phyloP scores from a whole-genome alignment of 2,797 vertebrate genomes.

The Florisuga fusca region DNA sequence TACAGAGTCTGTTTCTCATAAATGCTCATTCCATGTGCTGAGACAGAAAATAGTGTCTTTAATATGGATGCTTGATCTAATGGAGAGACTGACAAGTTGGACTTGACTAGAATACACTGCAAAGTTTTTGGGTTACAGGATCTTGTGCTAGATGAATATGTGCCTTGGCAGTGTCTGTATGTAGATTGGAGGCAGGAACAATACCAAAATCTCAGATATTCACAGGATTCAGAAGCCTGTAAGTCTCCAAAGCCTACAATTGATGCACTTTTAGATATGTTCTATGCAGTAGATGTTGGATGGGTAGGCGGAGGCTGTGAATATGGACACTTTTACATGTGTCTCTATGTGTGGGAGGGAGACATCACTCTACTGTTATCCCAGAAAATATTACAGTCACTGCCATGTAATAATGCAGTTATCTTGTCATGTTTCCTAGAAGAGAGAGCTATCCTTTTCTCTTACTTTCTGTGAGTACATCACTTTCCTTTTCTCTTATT shows the following conservation, averaged over 20 bases:
- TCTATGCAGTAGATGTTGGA: fast-evolving
- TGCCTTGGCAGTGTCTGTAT: not conserved
- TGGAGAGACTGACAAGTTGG: not conserved
- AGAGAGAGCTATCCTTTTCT: not conserved
- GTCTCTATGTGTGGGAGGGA: not conserved
- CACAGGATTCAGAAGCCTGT: not conserved
- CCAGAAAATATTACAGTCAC: not conserved
- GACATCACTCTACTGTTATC: not conserved
- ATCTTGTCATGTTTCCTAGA: not conserved
- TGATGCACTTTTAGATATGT: not conserved
- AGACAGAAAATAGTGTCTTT: not conserved
- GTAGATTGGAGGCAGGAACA: not conserved
- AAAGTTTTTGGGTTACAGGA: not conserved
- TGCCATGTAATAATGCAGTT: not conserved
- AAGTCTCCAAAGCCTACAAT: not conserved
- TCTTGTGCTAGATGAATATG: not conserved
- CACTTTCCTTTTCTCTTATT: not conserved
- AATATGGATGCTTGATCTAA: not conserved
- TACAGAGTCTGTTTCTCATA: not conserved
- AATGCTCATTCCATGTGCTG: not conserved
- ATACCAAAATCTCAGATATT: not conserved
- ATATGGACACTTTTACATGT: not conserved
- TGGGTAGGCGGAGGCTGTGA: fast-evolving
- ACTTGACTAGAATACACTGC: not conserved
- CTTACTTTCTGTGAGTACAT: not conserved